Percentiles rank a stretch among this genome's conserved stretches.
Conservation (phyloP, 30 jellyfish, hydroid and myxozoan species). For the Pseudorhiza aurosa region DNA sequence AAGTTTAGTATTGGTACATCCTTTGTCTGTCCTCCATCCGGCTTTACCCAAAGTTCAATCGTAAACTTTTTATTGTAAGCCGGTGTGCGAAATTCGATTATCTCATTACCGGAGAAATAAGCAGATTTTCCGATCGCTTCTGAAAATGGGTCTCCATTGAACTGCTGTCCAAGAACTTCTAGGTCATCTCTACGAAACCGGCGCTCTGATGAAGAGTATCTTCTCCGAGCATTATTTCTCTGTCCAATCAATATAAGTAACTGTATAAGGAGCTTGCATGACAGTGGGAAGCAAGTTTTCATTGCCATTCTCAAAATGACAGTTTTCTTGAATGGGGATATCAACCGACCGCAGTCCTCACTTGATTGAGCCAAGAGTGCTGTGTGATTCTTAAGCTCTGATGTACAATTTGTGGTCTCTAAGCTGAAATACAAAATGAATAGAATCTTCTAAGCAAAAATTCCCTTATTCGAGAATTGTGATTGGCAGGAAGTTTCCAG, state of each 20-base stretch:
- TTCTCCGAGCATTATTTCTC: background rate
- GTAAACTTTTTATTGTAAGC: slow-evolving; percentile 49
- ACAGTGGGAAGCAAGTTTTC: too few relatives aligned
- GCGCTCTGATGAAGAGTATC: slow-evolving; percentile 1
- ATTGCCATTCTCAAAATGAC: too few relatives aligned
- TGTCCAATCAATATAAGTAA: background rate
- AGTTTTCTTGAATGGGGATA: too few relatives aligned
- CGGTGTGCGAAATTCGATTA: slow-evolving; percentile 42
- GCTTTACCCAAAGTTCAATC: slow-evolving; percentile 77
- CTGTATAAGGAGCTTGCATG: too few relatives aligned
- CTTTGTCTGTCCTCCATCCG: slow-evolving; percentile 86
- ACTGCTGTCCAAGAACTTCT: slow-evolving; percentile 38
- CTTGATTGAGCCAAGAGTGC: too few relatives aligned
- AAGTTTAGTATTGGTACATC: slow-evolving; percentile 61
- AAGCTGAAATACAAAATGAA: too few relatives aligned
- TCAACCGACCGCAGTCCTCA: too few relatives aligned
- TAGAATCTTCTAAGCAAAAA: too few relatives aligned
- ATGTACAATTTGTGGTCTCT: too few relatives aligned
- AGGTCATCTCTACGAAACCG: slow-evolving; percentile 74
- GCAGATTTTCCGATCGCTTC: slow-evolving; percentile 41
- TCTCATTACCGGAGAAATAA: slow-evolving; percentile 78
- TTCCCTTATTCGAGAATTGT: too few relatives aligned
- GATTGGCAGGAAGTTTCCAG: too few relatives aligned
- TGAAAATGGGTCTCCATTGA: slow-evolving; percentile 7
- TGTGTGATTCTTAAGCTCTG: too few relatives aligned